Evolutionary conservation across 2,113 vertebrate genomes (phyloP), one percentile per base, ranked within the genome.

Genomic region (Cyanocitta stelleri): DNA sequence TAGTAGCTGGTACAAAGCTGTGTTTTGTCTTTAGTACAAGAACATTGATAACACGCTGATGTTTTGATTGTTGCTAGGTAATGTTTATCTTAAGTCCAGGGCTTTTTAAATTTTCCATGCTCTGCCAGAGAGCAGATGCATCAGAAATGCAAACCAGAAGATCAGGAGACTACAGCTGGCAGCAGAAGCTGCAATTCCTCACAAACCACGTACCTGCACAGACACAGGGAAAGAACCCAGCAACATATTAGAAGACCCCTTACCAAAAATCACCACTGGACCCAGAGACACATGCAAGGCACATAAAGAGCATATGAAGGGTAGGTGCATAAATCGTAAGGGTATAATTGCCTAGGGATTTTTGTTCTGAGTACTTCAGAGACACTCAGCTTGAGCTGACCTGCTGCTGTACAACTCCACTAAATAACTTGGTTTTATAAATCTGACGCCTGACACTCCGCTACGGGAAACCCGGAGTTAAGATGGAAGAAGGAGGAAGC

Each of bases 31-130:
- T 74, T 24, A 52, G 29, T 4, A 44, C 16, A 46, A 61, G 44
- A 82, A 39, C n/a, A 74, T 0, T 46, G 69, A 39, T 24, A 67
- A 59, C 19, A 52, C 61, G n/a, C 7, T 46, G 13, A 46, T 61
- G 16, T 46, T 82, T 46, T 52, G 26, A 41, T 35, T 61, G 24
- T 11, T 75, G 33, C 11, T 22, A 46, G 39, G 29, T 26, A 68
- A 75, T 9, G 11, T 10, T 41, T 82, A 46, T n/a, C 13, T 7
- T 54, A 48, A 26, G 9, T 13, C 20, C 61, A 54, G 24, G 29
- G 29, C 5, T 46, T n/a, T 67, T n/a, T n/a, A 13, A 39, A 14
- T 26, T 61, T 81, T 20, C 29, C 0, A 0, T 39, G 29, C n/a
- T 82, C 39, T 75, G 54, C 19, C 46, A 75, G 29, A 68, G 20